Evolutionary conservation across 2,113 vertebrate species (phyloP).

Genomic region (Hippoglossus stenolepis): DNA sequence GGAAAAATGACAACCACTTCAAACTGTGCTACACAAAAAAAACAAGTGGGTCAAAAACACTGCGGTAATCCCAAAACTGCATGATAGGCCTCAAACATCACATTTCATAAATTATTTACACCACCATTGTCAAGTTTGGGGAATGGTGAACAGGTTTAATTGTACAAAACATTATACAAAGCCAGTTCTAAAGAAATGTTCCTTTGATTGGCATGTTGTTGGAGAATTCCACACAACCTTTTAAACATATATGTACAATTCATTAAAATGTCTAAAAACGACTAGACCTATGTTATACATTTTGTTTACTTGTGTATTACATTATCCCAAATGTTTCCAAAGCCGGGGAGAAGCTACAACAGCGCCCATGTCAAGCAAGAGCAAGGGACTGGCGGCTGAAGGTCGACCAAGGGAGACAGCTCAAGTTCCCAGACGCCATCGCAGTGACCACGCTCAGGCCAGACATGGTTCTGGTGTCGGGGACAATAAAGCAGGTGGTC

Average conservation of each 20-base stretch:
- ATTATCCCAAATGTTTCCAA: not conserved
- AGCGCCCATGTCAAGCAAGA: too few relatives aligned
- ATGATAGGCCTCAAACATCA: constrained; percentile 10
- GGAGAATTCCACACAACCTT: not conserved
- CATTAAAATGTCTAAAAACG: too few relatives aligned
- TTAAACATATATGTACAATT: not conserved
- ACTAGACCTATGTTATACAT: too few relatives aligned
- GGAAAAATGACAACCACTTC: constrained; percentile 21
- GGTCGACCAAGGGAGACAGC: too few relatives aligned
- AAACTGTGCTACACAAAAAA: constrained; percentile 23
- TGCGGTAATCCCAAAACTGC: constrained; percentile 30
- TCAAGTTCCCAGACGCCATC: too few relatives aligned
- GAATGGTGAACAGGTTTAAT: constrained; percentile 9
- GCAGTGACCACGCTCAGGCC: too few relatives aligned
- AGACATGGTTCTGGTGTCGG: too few relatives aligned
- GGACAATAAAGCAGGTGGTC: too few relatives aligned
- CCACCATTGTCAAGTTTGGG: not conserved
- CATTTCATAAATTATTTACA: constrained; percentile 34
- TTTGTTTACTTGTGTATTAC: not conserved
- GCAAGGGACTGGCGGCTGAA: too few relatives aligned
- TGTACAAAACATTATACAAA: constrained; percentile 6
- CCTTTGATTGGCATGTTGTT: not conserved
- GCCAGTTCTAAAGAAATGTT: not conserved
- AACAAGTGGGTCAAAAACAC: constrained; percentile 22
- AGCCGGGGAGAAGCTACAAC: too few relatives aligned